Evolutionary conservation across 2,888 invertebrate genomes (phyloP).

Genomic region (Blastobasis lacticolella): DNA sequence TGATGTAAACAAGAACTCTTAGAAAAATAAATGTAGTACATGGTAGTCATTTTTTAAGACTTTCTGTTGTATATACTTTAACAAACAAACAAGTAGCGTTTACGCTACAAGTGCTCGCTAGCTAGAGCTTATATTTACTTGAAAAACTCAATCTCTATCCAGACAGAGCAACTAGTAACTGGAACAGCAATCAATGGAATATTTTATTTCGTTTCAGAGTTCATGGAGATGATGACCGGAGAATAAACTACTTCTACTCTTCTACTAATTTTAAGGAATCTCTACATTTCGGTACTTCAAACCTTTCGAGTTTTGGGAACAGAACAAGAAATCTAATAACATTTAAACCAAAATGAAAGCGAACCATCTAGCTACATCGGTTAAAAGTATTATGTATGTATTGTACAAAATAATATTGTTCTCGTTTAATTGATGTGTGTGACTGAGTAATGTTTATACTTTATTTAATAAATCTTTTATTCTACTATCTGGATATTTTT

Average conservation of each 20-base stretch:
- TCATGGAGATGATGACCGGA: conserved; percentile 97
- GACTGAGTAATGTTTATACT: conserved; percentile 68
- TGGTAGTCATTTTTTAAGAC: too few species aligned
- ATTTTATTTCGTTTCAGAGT: conserved; percentile 79
- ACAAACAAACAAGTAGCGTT: too few species aligned
- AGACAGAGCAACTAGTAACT: too few species aligned
- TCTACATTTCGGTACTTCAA: conserved; percentile 56
- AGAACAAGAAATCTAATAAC: conserved; percentile 38
- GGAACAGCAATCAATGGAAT: too few species aligned
- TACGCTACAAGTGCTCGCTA: too few species aligned
- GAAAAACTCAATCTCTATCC: too few species aligned
- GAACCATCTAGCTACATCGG: conserved; percentile 35
- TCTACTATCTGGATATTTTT: conserved; percentile 36
- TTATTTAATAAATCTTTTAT: conserved; percentile 71
- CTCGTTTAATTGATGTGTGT: conserved; percentile 67
- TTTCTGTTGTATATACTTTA: too few species aligned
- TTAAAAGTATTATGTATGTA: conserved; percentile 63
- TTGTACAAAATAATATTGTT: conserved; percentile 66
- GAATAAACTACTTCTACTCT: conserved; percentile 77
- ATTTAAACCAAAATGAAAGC: conserved; percentile 23
- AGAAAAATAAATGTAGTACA: too few species aligned
- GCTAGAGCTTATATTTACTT: too few species aligned
- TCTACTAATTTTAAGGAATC: conserved; percentile 56
- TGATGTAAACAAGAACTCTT: too few species aligned
- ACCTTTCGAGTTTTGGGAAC: conserved; percentile 56